phyloP scores from a whole-genome alignment of 2,888 invertebrate species.

The Apocheima hispidaria region DNA sequence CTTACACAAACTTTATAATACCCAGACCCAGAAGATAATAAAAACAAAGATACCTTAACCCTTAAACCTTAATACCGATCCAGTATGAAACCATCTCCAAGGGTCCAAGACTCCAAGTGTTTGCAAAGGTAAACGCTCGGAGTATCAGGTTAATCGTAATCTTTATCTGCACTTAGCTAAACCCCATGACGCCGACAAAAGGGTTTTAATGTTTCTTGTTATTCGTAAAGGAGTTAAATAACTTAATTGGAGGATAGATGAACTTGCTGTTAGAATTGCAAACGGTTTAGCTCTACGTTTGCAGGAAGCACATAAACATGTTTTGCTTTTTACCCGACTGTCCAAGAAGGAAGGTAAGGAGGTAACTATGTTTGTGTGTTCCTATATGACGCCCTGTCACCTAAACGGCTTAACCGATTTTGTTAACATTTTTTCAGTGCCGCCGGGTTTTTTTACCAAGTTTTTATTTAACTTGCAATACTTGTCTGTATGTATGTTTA shows the following conservation, averaged over 20 bases:
- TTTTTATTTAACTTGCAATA: too few species aligned
- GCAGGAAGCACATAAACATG: background rate
- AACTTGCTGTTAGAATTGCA: constrained; percentile 36
- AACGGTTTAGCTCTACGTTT: constrained; percentile 32
- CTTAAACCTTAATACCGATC: constrained; percentile 30
- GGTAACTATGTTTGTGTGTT: too few species aligned
- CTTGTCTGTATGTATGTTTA: too few species aligned
- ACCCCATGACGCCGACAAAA: constrained; percentile 54
- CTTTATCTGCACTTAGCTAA: constrained; percentile 54
- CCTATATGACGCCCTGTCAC: too few species aligned
- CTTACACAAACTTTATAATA: too few species aligned
- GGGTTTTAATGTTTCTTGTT: constrained; percentile 59
- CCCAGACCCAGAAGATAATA: too few species aligned
- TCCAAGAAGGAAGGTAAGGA: too few species aligned
- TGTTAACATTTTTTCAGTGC: too few species aligned
- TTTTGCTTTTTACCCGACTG: background rate
- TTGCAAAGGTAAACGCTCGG: constrained; percentile 46
- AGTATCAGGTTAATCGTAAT: constrained; percentile 58
- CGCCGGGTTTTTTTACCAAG: too few species aligned
- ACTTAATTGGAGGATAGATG: constrained; percentile 61
- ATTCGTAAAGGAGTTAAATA: constrained; percentile 67
- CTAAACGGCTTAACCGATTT: too few species aligned
- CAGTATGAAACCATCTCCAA: constrained; percentile 35
- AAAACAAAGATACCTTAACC: too few species aligned
- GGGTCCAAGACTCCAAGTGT: constrained; percentile 14